Conservation (phyloP, 1,140 invertebrate genomes). For the Hestina assimilis region DNA sequence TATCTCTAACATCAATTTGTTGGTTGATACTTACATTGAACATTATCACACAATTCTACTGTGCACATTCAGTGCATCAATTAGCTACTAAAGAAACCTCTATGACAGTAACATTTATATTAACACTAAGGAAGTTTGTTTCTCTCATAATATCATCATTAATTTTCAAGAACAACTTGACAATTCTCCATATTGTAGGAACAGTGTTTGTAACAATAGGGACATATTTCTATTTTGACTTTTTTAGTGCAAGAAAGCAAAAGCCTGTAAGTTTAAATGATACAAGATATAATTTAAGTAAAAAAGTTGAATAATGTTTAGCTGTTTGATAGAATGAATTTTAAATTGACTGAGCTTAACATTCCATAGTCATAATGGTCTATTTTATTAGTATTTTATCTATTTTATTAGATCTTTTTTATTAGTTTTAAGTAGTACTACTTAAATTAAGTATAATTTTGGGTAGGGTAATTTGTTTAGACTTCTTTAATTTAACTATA, state of each 20-base stretch:
- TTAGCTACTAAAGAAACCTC: conserved; percentile 61
- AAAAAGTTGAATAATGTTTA: not conserved
- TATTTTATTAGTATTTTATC: too few relatives aligned
- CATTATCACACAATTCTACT: conserved; percentile 60
- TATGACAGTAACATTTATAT: conserved; percentile 66
- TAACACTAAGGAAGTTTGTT: conserved; percentile 66
- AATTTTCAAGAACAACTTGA: conserved; percentile 70
- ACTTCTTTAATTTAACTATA: too few relatives aligned
- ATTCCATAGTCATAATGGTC: too few relatives aligned
- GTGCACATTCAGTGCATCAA: conserved; percentile 61
- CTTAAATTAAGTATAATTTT: too few relatives aligned
- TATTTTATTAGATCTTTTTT: too few relatives aligned
- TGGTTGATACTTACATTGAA: conserved; percentile 54
- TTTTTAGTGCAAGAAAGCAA: conserved; percentile 48
- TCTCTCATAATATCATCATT: conserved; percentile 63
- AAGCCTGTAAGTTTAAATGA: conserved; percentile 49
- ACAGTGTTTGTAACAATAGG: conserved; percentile 54
- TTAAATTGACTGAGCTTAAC: too few relatives aligned
- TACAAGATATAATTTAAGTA: conserved; percentile 12
- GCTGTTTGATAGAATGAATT: too few relatives aligned
- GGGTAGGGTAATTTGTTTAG: too few relatives aligned
- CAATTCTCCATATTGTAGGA: conserved; percentile 52
- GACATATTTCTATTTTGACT: conserved; percentile 69
- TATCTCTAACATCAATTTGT: conserved; percentile 32
- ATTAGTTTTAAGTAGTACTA: too few relatives aligned